Percentiles rank a stretch among this genome's conserved stretches.
Conservation (phyloP, 2,113 vertebrate genomes). For the Zosterops lateralis region DNA sequence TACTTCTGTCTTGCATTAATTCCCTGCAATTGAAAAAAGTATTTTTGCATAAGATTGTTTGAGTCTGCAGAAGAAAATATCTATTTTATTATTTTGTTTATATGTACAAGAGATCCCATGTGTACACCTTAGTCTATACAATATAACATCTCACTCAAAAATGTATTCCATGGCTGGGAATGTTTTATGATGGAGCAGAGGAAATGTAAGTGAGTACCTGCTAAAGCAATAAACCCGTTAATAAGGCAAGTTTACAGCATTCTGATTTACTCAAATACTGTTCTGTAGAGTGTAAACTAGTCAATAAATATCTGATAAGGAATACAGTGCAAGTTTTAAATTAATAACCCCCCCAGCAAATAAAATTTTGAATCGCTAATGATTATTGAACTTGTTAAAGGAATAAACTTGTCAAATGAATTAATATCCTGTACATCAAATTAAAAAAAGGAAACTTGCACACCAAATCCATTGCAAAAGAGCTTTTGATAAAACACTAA, state of each 20-base stretch:
- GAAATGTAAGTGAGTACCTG: conserved; percentile 50
- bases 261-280: conserved; percentile 48
- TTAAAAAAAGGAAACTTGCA: neutral
- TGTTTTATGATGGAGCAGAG: conserved; percentile 20
- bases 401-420: conserved; percentile 67
- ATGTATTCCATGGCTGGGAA: neutral
- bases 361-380: conserved; percentile 53
- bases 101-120: neutral
- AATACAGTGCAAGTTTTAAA: conserved; percentile 59
- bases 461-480: neutral
- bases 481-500: conserved; percentile 22
- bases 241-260: conserved; percentile 47
- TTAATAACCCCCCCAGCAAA: conserved; percentile 37
- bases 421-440: conserved; percentile 26
- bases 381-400: conserved; percentile 61
- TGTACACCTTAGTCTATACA: neutral
- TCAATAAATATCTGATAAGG: conserved; percentile 58
- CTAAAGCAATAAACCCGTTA: conserved; percentile 37
- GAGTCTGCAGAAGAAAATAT: neutral
- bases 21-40: neutral
- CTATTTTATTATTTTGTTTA: neutral
- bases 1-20: neutral
- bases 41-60: neutral
- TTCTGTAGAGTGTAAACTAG: conserved; percentile 4
- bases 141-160: conserved; percentile 30